Conservation (phyloP, 2,888 invertebrate species). For the Rotaria sp. region DNA sequence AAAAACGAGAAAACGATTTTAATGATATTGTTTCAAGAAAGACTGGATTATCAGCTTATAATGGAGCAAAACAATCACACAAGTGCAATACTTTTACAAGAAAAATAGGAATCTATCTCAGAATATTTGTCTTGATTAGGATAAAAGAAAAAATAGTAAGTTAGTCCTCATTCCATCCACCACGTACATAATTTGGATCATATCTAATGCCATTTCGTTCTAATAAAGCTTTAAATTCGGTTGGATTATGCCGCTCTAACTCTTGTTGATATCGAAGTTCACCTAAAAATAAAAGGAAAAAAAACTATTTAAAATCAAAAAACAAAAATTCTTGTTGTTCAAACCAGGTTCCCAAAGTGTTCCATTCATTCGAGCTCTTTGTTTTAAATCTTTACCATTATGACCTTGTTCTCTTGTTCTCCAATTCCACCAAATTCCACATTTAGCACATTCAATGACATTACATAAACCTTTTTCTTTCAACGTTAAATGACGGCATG, state of each 20-base stretch:
- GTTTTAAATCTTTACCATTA: conserved; percentile 7
- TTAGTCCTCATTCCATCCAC: background rate
- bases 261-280: conserved; percentile 19
- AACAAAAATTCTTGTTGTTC: background rate
- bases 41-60: no score
- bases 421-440: conserved; percentile 24
- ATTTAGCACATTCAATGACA: conserved; percentile 25
- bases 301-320: background rate
- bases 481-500: background rate
- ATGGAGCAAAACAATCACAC: no score
- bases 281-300: background rate
- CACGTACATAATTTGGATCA: conserved; percentile 4
- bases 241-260: background rate
- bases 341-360: background rate
- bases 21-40: no score
- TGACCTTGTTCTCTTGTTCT: conserved; percentile 20
- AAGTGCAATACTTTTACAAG: background rate
- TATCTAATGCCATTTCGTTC: conserved; percentile 20
- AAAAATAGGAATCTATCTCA: no score
- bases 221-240: background rate
- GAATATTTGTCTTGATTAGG: background rate
- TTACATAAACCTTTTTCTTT: conserved; percentile 29
- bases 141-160: background rate
- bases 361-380: background rate
- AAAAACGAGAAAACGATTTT: no score